Conservation (phyloP, 1,140 invertebrate species). For the Babylonia areolata region DNA sequence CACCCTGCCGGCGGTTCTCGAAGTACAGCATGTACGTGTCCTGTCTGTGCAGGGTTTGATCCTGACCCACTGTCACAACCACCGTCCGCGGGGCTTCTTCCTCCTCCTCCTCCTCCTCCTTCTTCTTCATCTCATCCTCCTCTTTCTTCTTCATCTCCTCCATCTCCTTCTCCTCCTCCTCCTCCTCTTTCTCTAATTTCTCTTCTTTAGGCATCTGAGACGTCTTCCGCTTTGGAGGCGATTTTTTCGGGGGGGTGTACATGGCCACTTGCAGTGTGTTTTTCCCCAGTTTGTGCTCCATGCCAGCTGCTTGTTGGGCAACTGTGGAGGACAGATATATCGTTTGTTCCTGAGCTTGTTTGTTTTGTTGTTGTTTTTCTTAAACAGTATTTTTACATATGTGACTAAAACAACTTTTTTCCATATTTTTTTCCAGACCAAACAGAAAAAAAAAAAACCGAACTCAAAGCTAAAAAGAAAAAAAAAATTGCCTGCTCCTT, state of each 20-base stretch:
- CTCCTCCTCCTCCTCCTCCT: too few species aligned
- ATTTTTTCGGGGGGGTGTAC: constrained; percentile 38
- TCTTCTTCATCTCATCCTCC: too few species aligned
- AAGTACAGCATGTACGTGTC: constrained; percentile 36
- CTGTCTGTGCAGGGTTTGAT: background rate
- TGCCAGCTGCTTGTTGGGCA: constrained; percentile 32
- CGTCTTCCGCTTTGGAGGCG: background rate
- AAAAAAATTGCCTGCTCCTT: too few species aligned
- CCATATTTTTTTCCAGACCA: too few species aligned
- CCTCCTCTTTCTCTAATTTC: background rate
- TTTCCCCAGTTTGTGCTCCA: constrained; percentile 39
- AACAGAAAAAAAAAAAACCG: too few species aligned
- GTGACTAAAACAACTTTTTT: too few species aligned
- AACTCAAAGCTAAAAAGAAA: too few species aligned
- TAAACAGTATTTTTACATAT: too few species aligned
- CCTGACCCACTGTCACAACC: background rate
- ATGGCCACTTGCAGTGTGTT: constrained; percentile 34
- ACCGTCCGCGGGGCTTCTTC: too few species aligned
- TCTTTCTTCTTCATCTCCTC: too few species aligned
- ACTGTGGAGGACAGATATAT: constrained; percentile 26
- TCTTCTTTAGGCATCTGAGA: constrained; percentile 1
- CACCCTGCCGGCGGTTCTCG: constrained; percentile 25
- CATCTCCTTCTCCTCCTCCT: background rate
- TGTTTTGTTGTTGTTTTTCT: too few species aligned
- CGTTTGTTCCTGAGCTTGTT: too few species aligned